Percentiles rank a stretch among this genome's conserved stretches.
Evolutionary conservation across 1,140 invertebrate species (phyloP).

Genomic region (Eupristina koningsbergeri): DNA sequence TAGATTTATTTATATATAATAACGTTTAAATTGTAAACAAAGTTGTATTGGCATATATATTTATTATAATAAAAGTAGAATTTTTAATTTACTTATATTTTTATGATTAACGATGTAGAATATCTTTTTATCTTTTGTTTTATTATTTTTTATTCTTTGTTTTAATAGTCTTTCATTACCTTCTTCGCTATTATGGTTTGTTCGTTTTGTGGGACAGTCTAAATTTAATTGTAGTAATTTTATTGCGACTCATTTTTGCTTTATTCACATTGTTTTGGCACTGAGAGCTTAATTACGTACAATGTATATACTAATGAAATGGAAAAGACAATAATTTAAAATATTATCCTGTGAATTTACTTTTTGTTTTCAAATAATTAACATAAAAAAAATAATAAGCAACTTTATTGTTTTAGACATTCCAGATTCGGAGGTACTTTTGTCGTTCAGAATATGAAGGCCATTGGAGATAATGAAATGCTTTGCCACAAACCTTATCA

Average conservation of each 20-base stretch:
- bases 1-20: background rate
- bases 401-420: conserved; percentile 75
- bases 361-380: background rate
- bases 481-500: conserved; percentile 90
- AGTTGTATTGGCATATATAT: background rate
- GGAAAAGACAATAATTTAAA: conserved; percentile 9
- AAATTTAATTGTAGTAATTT: conserved; percentile 37
- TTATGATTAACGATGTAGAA: background rate
- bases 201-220: conserved; percentile 1
- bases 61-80: too few relatives aligned
- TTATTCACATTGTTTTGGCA: conserved; percentile 15
- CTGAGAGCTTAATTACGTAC: conserved; percentile 17
- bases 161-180: conserved; percentile 27
- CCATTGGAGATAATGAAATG: conserved; percentile 88
- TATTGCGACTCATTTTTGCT: conserved; percentile 25
- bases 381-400: conserved; percentile 1
- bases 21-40: background rate
- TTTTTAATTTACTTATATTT: background rate
- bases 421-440: conserved; percentile 95
- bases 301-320: background rate
- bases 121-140: conserved; percentile 9
- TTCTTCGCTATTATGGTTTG: conserved; percentile 23
- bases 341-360: background rate
- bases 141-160: conserved; percentile 20
- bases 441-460: conserved; percentile 93